Evolutionary conservation across 2,113 vertebrate genomes (phyloP), one percentile per base, ranked within the genome.

Genomic region (Mus musculus): DNA sequence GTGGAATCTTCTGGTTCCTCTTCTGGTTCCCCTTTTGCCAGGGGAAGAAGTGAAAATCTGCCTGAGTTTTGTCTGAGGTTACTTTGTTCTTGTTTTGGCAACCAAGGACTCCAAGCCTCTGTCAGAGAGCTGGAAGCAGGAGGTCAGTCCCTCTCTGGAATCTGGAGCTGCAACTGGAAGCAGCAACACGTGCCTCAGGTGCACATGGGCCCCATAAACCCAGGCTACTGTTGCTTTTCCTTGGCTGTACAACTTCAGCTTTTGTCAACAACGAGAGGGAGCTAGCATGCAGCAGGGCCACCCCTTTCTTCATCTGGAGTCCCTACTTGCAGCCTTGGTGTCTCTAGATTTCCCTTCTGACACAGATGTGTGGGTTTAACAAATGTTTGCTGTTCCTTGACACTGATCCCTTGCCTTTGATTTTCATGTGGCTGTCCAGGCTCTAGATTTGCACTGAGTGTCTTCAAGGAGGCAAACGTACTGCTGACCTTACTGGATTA

Each of bases 361-460:
- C 30, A 20, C 3, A 24, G 20, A 39, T 0, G 14, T 54, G 0
- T 0, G 13, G 24, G 69, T 36, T 36, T 1, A 42, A 26, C 5
- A 2, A 95, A 20, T 11, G 19, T 19, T 16, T 0, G 3, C 20
- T 13, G 26, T n/a, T 7, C 3, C 0, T 54, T 33, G 20, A 3
- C 7, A n/a, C 84, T 97, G 88, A 93, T 88, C 76, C 81, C 73
- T 52, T 63, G 52, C 88, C 93, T 89, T 95, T 61, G 76, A 85
- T 54, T 54, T 54, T 95, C 78, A 93, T 80, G 46, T 69, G 30
- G 84, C 85, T 96, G 89, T 96, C 97, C 97, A 96, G 88, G 49
- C 39, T 93, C 96, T 96, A 94, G 97, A 96, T 97, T 97, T 97
- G 72, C 88, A 97, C 78, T 54, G 89, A 97, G 92, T 96, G 96